These are phyloP conservation scores for Julus scandinavius DNA, from an alignment of 2,888 invertebrate genomes.

Conservation along the genomic window DNA sequence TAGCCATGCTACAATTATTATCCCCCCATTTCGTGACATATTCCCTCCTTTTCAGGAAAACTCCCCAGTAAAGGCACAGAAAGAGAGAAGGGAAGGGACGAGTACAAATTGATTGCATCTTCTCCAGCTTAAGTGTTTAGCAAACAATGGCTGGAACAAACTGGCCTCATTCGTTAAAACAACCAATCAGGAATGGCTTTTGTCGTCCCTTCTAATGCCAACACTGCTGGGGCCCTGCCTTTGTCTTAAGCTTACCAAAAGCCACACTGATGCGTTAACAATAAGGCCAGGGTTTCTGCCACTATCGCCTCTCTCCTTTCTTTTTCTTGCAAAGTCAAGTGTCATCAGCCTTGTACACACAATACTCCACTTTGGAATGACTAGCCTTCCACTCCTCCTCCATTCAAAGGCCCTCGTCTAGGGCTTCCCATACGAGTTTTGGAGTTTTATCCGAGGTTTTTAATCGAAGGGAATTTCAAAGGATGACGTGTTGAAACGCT, in stretches of 20 bases:
- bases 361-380: neutral
- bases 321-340: neutral
- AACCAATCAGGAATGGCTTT: slow-evolving; percentile 21
- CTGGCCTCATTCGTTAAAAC: slow-evolving; percentile 42
- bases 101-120: slow-evolving; percentile 30
- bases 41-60: no score
- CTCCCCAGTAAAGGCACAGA: neutral
- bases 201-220: slow-evolving; percentile 17
- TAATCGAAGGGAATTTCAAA: slow-evolving; percentile 10
- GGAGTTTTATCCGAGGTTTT: slow-evolving; percentile 13
- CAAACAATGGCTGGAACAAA: slow-evolving; percentile 30
- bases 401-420: neutral
- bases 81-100: slow-evolving; percentile 24
- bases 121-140: slow-evolving; percentile 32
- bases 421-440: neutral
- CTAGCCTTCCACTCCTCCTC: slow-evolving; percentile 19
- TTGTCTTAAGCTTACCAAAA: neutral
- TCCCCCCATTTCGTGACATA: neutral
- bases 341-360: slow-evolving; percentile 18
- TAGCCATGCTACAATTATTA: neutral
- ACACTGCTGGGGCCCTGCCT: neutral
- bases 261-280: slow-evolving; percentile 16
- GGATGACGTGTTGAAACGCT: neutral
- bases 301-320: neutral
- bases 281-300: neutral